Percentiles rank a stretch among this genome's conserved stretches.
Evolutionary conservation across 2,797 vertebrate genomes (phyloP).

Genomic region (Fistularia commersonii): DNA sequence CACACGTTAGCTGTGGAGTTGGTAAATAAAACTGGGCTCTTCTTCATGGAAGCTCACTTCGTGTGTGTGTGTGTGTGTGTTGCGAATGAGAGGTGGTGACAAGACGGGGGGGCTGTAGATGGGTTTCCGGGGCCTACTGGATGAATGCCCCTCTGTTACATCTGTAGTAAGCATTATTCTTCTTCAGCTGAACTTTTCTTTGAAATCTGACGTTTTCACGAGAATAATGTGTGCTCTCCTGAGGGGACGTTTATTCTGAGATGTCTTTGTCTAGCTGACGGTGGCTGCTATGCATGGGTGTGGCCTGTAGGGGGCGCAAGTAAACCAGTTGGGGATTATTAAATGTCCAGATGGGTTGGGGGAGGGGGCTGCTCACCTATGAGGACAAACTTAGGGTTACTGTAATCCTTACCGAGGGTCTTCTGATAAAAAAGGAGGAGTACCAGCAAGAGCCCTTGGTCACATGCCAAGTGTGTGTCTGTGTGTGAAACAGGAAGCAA

Average conservation of each 20-base stretch:
- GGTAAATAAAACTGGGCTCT: constrained; percentile 21
- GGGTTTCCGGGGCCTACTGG: too few relatives aligned
- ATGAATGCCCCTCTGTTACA: too few relatives aligned
- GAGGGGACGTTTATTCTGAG: too few relatives aligned
- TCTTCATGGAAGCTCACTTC: constrained; percentile 16
- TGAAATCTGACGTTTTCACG: too few relatives aligned
- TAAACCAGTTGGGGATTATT: constrained; percentile 34
- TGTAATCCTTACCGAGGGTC: constrained; percentile 61
- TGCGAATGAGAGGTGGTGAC: too few relatives aligned
- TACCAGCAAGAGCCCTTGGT: constrained; percentile 51
- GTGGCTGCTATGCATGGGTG: constrained; percentile 6
- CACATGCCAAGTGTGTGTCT: constrained; percentile 50
- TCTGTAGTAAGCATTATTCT: too few relatives aligned
- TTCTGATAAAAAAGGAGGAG: constrained; percentile 47
- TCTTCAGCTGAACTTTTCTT: too few relatives aligned
- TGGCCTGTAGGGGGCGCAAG: constrained; percentile 41
- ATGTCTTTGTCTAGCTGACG: constrained; percentile 24
- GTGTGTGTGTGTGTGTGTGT: too few relatives aligned
- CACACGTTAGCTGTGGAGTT: constrained; percentile 24
- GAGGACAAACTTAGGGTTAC: constrained; percentile 67
- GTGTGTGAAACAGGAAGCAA: constrained; percentile 15
- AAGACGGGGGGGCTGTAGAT: too few relatives aligned
- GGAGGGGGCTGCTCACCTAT: constrained; percentile 68
- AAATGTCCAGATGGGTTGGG: constrained; percentile 67
- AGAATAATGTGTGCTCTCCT: too few relatives aligned